Evolutionary conservation across 1,140 invertebrate genomes (phyloP).

Genomic region (Anastrepha ludens): DNA sequence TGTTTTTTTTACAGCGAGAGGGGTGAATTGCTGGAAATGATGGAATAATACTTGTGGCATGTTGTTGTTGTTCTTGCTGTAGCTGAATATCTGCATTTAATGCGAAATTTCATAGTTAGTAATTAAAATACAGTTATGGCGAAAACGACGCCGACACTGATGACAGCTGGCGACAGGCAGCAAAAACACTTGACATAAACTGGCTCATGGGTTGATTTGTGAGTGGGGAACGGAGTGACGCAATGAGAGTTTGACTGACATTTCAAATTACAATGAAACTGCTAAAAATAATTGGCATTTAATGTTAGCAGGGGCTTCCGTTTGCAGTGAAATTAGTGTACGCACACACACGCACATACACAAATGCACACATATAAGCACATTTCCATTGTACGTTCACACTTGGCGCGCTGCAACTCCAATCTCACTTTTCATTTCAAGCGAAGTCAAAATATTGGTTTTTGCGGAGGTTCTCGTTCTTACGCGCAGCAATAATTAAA

Average conservation of each 20-base stretch:
- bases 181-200: not conserved
- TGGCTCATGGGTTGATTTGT: not conserved
- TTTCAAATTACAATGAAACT: slow-evolving; percentile 24
- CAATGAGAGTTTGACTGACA: slow-evolving; percentile 23
- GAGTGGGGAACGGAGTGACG: not conserved
- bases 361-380: too few species aligned
- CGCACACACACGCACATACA: too few species aligned
- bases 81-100: slow-evolving; percentile 19
- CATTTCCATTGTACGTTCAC: too few species aligned
- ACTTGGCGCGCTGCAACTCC: too few species aligned
- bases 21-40: not conserved
- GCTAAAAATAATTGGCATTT: not conserved
- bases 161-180: not conserved
- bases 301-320: too few species aligned
- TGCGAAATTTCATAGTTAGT: slow-evolving; percentile 21
- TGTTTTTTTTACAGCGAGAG: not conserved
- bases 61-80: not conserved
- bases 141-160: not conserved
- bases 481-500: too few species aligned
- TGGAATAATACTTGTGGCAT: not conserved
- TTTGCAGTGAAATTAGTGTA: too few species aligned
- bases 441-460: too few species aligned
- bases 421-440: too few species aligned
- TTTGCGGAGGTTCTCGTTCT: too few species aligned
- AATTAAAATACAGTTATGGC: slow-evolving; percentile 46